phyloP scores from a whole-genome alignment of 1,140 invertebrate species.

The Maconellicoccus hirsutus region DNA sequence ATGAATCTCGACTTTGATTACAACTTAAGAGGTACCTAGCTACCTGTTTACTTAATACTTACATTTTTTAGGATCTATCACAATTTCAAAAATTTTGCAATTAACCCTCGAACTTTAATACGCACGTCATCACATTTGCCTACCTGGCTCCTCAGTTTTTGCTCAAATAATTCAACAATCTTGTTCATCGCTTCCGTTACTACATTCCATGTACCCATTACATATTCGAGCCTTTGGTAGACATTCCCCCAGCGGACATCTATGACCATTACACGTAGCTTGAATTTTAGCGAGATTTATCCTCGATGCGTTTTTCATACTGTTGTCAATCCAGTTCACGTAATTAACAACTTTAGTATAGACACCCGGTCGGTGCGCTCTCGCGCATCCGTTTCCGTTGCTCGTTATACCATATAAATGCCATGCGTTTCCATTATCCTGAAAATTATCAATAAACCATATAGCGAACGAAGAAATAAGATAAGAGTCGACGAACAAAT shows the following conservation, averaged over 20 bases:
- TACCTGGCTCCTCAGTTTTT: too few species aligned
- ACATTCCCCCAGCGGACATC: constrained; percentile 64
- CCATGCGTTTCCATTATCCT: constrained; percentile 45
- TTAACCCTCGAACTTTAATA: too few species aligned
- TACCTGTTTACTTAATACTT: too few species aligned
- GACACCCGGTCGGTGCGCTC: constrained; percentile 69
- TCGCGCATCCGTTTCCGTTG: constrained; percentile 77
- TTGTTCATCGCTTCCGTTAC: constrained; percentile 56
- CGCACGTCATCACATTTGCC: too few species aligned
- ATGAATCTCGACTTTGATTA: too few species aligned
- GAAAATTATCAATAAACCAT: constrained; percentile 18
- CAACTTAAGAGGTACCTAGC: too few species aligned
- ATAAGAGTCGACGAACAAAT: neutral
- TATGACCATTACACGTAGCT: constrained; percentile 46
- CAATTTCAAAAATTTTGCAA: too few species aligned
- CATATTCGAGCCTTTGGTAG: constrained; percentile 54
- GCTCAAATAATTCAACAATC: constrained; percentile 32
- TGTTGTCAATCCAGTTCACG: constrained; percentile 57
- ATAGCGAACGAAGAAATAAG: neutral
- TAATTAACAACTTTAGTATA: constrained; percentile 77
- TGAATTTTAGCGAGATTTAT: neutral
- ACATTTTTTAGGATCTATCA: too few species aligned
- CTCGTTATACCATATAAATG: constrained; percentile 62
- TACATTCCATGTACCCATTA: constrained; percentile 63
- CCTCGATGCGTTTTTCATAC: constrained; percentile 30